A percentile compares a stretch with the other conserved stretches of the same genome.
Evolutionary conservation across 1,140 invertebrate species (phyloP).

Genomic region (Polypedilum pembai): DNA sequence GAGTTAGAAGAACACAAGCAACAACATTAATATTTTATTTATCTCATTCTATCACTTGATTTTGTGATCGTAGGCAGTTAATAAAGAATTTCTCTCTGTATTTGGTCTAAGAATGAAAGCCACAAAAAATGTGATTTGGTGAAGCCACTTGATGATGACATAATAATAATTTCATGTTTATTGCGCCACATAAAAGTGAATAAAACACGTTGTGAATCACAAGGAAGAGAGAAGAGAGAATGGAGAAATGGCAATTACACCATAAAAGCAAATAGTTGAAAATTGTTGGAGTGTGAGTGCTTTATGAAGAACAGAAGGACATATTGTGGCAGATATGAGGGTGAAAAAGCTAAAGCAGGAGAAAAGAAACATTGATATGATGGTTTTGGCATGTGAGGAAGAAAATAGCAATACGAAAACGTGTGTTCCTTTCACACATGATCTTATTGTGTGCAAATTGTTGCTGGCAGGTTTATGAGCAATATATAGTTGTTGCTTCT

Average conservation of each 20-base stretch:
- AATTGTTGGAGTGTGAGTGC: neutral
- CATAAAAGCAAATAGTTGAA: slow-evolving; percentile 19
- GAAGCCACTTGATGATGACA: slow-evolving; percentile 16
- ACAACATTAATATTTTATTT: neutral
- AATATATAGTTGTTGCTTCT: neutral
- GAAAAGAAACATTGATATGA: slow-evolving; percentile 7
- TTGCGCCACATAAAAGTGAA: slow-evolving; percentile 17
- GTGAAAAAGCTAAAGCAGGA: neutral
- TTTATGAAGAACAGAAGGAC: neutral
- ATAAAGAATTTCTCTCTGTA: neutral
- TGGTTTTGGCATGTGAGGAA: neutral
- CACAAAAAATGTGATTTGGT: neutral
- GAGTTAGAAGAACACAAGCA: too few relatives aligned
- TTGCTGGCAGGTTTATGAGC: slow-evolving; percentile 21
- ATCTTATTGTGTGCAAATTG: slow-evolving; percentile 9
- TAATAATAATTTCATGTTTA: slow-evolving; percentile 20
- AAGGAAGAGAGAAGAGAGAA: neutral
- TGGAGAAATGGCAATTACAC: neutral
- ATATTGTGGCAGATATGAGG: neutral
- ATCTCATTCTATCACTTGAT: neutral
- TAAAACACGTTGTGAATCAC: neutral
- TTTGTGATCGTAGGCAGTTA: neutral
- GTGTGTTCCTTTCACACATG: slow-evolving; percentile 20
- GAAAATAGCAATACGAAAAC: slow-evolving; percentile 7
- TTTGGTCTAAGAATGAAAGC: neutral